These are phyloP conservation scores for Pheucticus melanocephalus DNA, from an alignment of 2,113 vertebrate genomes.

Conservation along the genomic window DNA sequence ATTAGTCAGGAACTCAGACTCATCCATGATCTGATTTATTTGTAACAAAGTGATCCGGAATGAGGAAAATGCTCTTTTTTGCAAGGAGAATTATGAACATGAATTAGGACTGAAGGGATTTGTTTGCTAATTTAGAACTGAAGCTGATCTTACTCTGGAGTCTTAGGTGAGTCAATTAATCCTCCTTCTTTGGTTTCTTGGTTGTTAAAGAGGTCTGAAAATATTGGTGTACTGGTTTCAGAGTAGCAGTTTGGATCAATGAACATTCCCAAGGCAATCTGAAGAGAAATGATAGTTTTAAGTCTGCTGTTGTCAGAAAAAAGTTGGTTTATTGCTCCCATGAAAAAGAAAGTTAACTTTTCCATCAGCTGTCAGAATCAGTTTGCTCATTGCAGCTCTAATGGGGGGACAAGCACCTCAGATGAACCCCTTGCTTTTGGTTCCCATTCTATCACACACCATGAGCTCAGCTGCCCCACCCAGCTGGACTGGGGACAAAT, in stretches of 20 bases:
- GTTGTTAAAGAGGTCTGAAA: not conserved
- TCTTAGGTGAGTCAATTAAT: not conserved
- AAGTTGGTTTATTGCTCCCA: not conserved
- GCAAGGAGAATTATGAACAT: not conserved
- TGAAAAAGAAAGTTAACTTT: not conserved
- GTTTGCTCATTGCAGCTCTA: not conserved
- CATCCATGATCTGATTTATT: slow-evolving; percentile 3
- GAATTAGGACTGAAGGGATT: not conserved
- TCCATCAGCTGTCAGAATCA: not conserved
- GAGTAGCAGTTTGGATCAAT: not conserved
- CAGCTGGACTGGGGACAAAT: slow-evolving; percentile 56
- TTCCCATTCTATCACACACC: slow-evolving; percentile 2
- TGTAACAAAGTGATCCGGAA: slow-evolving; percentile 27
- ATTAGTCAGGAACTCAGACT: slow-evolving; percentile 34
- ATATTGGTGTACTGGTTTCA: not conserved
- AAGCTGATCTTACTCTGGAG: not conserved
- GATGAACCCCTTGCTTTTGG: slow-evolving; percentile 2
- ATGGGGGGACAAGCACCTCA: not conserved
- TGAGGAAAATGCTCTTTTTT: not conserved
- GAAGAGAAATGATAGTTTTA: not conserved
- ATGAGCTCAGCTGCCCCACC: slow-evolving; percentile 58
- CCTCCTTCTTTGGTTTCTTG: not conserved
- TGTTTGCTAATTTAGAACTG: not conserved
- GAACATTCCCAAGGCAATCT: not conserved
- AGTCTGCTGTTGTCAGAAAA: not conserved